Evolutionary conservation across 2,888 invertebrate genomes (phyloP), one percentile per base, ranked within the genome.

Genomic region (Plagiodera versicolora): DNA sequence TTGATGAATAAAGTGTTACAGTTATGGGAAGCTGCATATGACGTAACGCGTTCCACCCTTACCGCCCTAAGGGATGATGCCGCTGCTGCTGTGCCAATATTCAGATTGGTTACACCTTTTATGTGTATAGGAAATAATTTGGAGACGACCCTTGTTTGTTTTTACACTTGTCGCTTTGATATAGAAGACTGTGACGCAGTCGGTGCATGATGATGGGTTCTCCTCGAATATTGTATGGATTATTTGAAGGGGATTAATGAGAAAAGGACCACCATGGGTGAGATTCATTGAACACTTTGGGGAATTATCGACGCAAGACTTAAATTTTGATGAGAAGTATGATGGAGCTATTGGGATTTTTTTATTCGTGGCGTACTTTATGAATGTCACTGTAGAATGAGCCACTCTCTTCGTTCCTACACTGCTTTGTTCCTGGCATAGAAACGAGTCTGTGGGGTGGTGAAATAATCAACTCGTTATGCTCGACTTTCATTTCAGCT

Each of bases 31-130:
- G 76, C 75, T 77, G 78, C 76, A 76, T 78, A 78, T 77, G 78
- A 78, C 78, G n/a, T n/a, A 77, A 78, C 73, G 70, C 63, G 61
- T 69, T 59, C 64, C 67, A 65, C 67, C 67, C 58, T 51, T 11
- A 30, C 45, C 28, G 44, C 48, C 55, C 47, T 39, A 59, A 54
- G 62, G 61, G 67, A 67, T 64, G n/a, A n/a, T n/a, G n/a, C n/a
- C n/a, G n/a, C n/a, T n/a, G n/a, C n/a, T n/a, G 68, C 70, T 73
- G 74, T 78, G 80, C 79, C 79, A 80, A 80, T 80, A 80, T 80
- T 80, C 79, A 80, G 79, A 80, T 80, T 80, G 80, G 80, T 80
- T 80, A 80, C 80, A 80, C 80, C 80, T 80, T 80, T 79, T 80
- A 80, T 79, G 74, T 78, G 80, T 80, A 76, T 74, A 76, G 78